Evolutionary conservation across 2,888 invertebrate genomes (phyloP).

Genomic region (Noctua pronuba): DNA sequence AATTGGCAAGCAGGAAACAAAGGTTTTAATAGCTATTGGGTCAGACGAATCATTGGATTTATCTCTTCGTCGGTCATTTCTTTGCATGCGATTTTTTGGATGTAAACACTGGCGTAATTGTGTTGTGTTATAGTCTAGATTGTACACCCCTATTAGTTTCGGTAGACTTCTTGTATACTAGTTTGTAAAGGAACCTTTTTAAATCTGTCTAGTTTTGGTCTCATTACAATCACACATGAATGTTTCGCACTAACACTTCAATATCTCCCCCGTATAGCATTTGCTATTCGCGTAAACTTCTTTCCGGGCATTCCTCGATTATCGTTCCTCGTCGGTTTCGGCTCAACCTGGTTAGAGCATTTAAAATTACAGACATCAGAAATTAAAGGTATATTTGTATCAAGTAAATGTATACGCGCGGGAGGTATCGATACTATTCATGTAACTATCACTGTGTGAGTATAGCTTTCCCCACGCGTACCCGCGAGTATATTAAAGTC

Average conservation of each 20-base stretch:
- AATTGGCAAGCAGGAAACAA: constrained; percentile 1
- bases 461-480: constrained; percentile 55
- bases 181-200: constrained; percentile 41
- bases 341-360: background rate
- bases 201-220: constrained; percentile 60
- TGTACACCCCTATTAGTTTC: constrained; percentile 73
- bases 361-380: background rate
- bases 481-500: constrained; percentile 73
- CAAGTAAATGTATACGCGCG: constrained; percentile 36
- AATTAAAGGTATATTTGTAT: background rate
- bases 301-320: background rate
- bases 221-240: constrained; percentile 68
- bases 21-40: constrained; percentile 55
- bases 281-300: constrained; percentile 1
- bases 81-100: constrained; percentile 77
- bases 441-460: constrained; percentile 54
- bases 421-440: constrained; percentile 58
- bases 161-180: constrained; percentile 69
- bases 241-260: constrained; percentile 75
- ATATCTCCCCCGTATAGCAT: constrained; percentile 59
- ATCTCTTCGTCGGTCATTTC: constrained; percentile 53
- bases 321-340: background rate
- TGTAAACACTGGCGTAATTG: constrained; percentile 87
- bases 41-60: constrained; percentile 28
- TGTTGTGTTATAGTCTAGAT: constrained; percentile 80